Evolutionary conservation across 2,797 vertebrate species (phyloP).

Genomic region (Lagocephalus sceleratus): DNA sequence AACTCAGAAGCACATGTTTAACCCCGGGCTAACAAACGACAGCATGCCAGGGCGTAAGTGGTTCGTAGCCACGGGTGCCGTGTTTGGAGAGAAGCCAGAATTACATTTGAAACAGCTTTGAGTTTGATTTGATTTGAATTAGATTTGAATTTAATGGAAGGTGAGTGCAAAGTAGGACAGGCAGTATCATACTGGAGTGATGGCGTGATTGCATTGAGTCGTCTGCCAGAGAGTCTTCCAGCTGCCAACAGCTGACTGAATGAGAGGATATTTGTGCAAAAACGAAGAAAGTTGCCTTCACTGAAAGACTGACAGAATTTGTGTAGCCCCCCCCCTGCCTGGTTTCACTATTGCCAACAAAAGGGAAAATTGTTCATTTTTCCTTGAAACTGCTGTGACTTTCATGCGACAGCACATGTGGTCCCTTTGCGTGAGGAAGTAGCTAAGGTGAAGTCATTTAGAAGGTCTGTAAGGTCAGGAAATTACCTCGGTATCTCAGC

Average conservation of each 20-base stretch:
- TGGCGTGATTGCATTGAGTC: constrained; percentile 56
- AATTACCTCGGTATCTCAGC: too few relatives aligned
- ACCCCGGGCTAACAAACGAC: constrained; percentile 5
- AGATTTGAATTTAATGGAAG: constrained; percentile 51
- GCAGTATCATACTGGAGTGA: constrained; percentile 45
- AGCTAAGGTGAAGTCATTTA: too few relatives aligned
- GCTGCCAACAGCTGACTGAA: constrained; percentile 41
- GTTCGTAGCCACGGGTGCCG: constrained; percentile 10
- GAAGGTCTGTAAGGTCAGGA: too few relatives aligned
- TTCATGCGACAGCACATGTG: too few relatives aligned
- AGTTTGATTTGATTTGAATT: constrained; percentile 49
- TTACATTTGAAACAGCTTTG: constrained; percentile 39
- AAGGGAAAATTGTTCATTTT: background rate
- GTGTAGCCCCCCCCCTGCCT: background rate
- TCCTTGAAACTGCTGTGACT: too few relatives aligned
- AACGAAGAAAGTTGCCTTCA: background rate
- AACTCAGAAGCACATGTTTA: constrained; percentile 23
- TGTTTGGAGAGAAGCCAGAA: constrained; percentile 12
- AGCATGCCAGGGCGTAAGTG: constrained; percentile 16
- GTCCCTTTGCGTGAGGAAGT: too few relatives aligned
- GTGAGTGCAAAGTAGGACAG: constrained; percentile 45
- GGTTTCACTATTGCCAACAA: constrained; percentile 3
- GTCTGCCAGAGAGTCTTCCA: constrained; percentile 45
- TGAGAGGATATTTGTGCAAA: constrained; percentile 15
- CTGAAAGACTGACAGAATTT: constrained; percentile 6